Conservation (phyloP, 2,888 invertebrate genomes). For the Troilus luridus region DNA sequence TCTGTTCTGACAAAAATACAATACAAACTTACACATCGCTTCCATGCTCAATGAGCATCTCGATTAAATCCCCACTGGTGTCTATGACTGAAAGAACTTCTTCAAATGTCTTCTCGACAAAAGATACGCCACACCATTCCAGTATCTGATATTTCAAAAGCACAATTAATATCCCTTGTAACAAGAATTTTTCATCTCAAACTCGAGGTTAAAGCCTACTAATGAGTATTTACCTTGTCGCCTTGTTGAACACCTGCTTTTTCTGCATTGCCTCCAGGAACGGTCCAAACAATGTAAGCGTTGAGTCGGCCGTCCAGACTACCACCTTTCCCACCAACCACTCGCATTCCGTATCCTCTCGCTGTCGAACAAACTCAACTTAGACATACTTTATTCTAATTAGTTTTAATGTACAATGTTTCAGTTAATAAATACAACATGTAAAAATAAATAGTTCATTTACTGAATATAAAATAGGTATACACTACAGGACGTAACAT, state of each 20-base stretch:
- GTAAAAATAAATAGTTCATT: not conserved
- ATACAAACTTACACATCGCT: slow-evolving; percentile 74
- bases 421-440: not conserved
- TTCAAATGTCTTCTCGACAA: slow-evolving; percentile 93
- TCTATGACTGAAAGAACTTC: slow-evolving; percentile 93
- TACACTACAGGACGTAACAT: no score
- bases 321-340: slow-evolving; percentile 91
- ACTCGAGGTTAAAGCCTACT: not conserved
- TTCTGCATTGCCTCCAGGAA: slow-evolving; percentile 92
- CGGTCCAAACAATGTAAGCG: slow-evolving; percentile 93
- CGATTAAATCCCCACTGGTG: slow-evolving; percentile 87
- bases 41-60: slow-evolving; percentile 87
- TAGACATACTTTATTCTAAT: not conserved
- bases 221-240: slow-evolving; percentile 77
- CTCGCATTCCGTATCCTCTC: slow-evolving; percentile 94
- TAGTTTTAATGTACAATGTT: not conserved
- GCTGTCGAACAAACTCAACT: slow-evolving; percentile 72
- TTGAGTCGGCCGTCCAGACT: slow-evolving; percentile 88
- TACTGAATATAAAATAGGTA: no score
- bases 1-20: not conserved
- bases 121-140: slow-evolving; percentile 91
- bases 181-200: not conserved
- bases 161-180: slow-evolving; percentile 14
- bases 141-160: slow-evolving; percentile 75
- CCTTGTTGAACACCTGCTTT: slow-evolving; percentile 90